Base-by-base conservation (phyloP, 2,888 invertebrate genomes). In the Drosophila anceps region DNA sequence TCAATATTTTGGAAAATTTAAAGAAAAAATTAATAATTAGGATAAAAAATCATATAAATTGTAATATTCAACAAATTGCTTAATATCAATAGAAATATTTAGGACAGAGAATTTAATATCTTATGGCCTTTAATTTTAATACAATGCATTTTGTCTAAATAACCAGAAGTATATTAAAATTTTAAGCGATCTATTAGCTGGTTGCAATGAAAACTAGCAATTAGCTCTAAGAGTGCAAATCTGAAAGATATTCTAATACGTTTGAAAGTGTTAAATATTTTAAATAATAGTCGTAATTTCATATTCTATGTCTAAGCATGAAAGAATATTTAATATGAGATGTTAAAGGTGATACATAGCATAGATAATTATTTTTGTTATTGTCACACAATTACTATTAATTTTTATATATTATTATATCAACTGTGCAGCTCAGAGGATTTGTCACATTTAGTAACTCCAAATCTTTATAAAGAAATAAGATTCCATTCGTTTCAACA, bases 21-120 rank as follows among this genome's bases (percentile, higher is more conserved):
- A 58, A 61, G 62, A 61, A 64, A 79, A 66, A 53, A 31, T 44
- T 44, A 27, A 27, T 81, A 64, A 55, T 61, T 67, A 63, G 12
- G 18, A 65, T 44, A 51, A 39, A 18, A 29, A 44, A 55, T 46
- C 27, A 57, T 33, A 24, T 44, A 27, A 24, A 20, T 63, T 39
- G 9, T 41, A n/a, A 24, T n/a, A n/a, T 57, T 41, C 15, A 39
- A 41, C 4, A n/a, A 41, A 4, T 29, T 10, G 12, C 29, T 33
- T 44, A 20, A 4, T 13, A 39, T 7, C 1, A 1, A 66, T 46
- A 39, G 13, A 18, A 44, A n/a, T 44, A 37, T 67, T 24, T 18
- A 6, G 3, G 12, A 29, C 13, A 33, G 15, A 31, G 6, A 6
- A 18, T 15, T 15, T 10, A 0, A 33, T 24, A 15, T 13, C 9